A percentile compares a stretch with the other conserved stretches of the same genome.
These are phyloP conservation scores for Cheilosia urbana DNA, from an alignment of 2,888 invertebrate species.

Conservation along the genomic window DNA sequence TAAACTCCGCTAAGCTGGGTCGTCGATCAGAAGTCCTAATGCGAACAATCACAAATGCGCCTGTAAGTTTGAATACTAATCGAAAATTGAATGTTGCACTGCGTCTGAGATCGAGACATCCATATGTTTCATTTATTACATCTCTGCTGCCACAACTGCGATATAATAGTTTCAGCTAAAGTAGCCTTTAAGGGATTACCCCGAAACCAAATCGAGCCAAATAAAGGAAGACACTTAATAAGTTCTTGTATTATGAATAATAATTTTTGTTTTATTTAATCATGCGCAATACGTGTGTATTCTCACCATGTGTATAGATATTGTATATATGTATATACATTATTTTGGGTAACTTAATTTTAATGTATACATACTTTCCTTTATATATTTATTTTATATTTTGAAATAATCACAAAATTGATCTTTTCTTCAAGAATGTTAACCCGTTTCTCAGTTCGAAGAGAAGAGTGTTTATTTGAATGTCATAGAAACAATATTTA, in stretches of 20 bases:
- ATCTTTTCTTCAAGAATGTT: constrained; percentile 52
- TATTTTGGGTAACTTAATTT: constrained; percentile 64
- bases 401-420: constrained; percentile 72
- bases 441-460: constrained; percentile 30
- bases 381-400: constrained; percentile 40
- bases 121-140: too few species aligned
- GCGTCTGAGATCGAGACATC: too few species aligned
- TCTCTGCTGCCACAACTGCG: too few species aligned
- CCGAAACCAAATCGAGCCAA: neutral
- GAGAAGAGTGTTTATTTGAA: constrained; percentile 53
- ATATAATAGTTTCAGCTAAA: too few species aligned
- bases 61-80: too few species aligned
- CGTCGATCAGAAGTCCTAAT: too few species aligned
- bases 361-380: constrained; percentile 65
- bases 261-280: constrained; percentile 69
- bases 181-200: too few species aligned
- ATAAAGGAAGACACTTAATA: constrained; percentile 19
- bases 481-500: constrained; percentile 29
- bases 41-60: too few species aligned
- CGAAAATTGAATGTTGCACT: too few species aligned
- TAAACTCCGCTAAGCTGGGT: too few species aligned
- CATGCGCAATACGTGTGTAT: constrained; percentile 64
- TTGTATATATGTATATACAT: constrained; percentile 44
- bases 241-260: constrained; percentile 63
- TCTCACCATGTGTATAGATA: constrained; percentile 40